Conservation (phyloP, 2,888 invertebrate species). For the Drosophila quinaria region DNA sequence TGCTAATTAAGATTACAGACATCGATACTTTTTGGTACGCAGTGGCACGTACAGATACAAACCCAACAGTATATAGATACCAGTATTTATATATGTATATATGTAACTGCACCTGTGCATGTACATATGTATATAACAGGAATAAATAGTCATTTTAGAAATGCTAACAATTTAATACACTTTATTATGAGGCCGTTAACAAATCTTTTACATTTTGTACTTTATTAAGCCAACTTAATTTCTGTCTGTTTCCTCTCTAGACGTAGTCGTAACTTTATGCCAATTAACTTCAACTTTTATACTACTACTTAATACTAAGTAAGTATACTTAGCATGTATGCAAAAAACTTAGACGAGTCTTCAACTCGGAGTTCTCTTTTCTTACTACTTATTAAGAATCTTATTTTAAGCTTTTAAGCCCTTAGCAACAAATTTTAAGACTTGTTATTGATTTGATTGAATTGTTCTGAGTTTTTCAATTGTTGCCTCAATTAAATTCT, state of each 20-base stretch:
- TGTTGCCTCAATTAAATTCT: neutral
- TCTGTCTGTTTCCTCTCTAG: neutral
- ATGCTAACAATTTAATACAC: neutral
- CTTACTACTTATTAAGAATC: neutral
- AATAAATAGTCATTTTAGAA: neutral
- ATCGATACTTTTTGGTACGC: slow-evolving; percentile 76
- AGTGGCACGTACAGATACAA: slow-evolving; percentile 68
- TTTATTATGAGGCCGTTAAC: neutral
- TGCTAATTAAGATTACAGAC: slow-evolving; percentile 80
- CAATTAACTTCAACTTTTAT: too few relatives aligned
- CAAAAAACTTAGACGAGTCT: neutral
- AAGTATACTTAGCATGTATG: too few relatives aligned
- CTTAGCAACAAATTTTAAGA: too few relatives aligned
- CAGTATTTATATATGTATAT: neutral
- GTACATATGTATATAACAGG: neutral
- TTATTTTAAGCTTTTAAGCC: neutral
- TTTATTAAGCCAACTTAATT: neutral
- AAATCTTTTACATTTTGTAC: neutral
- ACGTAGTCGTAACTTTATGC: too few relatives aligned
- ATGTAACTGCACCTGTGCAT: slow-evolving; percentile 3
- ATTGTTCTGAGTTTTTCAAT: neutral
- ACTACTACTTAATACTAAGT: too few relatives aligned
- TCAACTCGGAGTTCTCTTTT: neutral
- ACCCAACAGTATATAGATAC: slow-evolving; percentile 28
- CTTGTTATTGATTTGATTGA: neutral